phyloP scores from a whole-genome alignment of 2,113 vertebrate species.

The Vireo altiloquus region DNA sequence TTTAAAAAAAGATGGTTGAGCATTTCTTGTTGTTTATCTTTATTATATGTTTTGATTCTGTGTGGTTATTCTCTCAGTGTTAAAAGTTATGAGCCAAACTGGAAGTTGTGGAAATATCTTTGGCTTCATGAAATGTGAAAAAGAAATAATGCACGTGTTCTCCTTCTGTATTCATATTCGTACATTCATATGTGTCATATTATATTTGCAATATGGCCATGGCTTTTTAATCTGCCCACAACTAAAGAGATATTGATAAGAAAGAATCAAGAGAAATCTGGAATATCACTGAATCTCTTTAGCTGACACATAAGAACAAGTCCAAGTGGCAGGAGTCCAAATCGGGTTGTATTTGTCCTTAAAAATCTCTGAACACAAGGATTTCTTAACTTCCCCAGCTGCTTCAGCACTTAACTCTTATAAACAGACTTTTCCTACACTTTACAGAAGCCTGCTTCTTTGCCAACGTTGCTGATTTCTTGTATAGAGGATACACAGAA shows the following conservation, averaged over 20 bases:
- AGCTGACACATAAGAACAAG: not conserved
- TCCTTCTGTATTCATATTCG: not conserved
- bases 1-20: not conserved
- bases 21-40: not conserved
- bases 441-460: not conserved
- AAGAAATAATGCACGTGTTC: not conserved
- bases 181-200: not conserved
- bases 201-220: not conserved
- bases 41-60: not conserved
- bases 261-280: not conserved
- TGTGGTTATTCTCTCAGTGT: not conserved
- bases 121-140: not conserved
- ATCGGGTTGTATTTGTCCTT: not conserved
- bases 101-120: not conserved
- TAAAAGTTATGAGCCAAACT: not conserved
- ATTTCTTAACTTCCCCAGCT: not conserved
- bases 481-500: not conserved
- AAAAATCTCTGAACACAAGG: not conserved
- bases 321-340: not conserved
- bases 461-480: not conserved
- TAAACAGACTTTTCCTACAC: not conserved
- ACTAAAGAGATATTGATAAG: not conserved
- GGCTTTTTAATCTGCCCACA: not conserved
- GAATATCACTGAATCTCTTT: not conserved
- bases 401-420: not conserved